Conservation (phyloP, 2,888 invertebrate species). For the Ennomos quercinarius region DNA sequence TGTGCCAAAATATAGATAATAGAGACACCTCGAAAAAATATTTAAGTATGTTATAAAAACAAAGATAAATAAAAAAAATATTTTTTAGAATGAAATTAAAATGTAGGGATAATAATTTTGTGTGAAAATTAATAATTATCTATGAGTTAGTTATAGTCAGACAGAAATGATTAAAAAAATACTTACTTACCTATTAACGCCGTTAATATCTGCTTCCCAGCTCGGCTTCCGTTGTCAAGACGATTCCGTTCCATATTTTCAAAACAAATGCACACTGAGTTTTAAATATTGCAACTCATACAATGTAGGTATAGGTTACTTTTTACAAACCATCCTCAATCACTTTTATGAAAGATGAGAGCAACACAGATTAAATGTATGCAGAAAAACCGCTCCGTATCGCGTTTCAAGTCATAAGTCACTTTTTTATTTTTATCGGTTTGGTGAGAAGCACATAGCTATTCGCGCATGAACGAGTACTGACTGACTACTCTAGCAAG, state of each 20-base stretch:
- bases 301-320: slow-evolving; percentile 38
- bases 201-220: slow-evolving; percentile 62
- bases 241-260: slow-evolving; percentile 55
- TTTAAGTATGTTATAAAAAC: no score
- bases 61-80: no score
- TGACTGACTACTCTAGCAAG: no score
- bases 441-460: slow-evolving; percentile 3
- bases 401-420: slow-evolving; percentile 32
- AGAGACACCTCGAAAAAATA: no score
- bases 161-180: background rate
- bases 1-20: no score
- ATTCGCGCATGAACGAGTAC: background rate
- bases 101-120: no score
- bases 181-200: slow-evolving; percentile 63
- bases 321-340: background rate
- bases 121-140: no score
- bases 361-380: slow-evolving; percentile 20
- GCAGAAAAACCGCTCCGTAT: slow-evolving; percentile 21
- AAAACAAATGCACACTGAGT: slow-evolving; percentile 32
- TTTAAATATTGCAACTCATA: slow-evolving; percentile 39
- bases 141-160: no score
- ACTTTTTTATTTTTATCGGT: slow-evolving; percentile 13
- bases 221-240: slow-evolving; percentile 40
- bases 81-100: no score
- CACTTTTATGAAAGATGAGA: background rate